A percentile compares a stretch with the other conserved stretches of the same genome.
phyloP scores from a whole-genome alignment of 1,140 invertebrate species.

The Limonius californicus region DNA sequence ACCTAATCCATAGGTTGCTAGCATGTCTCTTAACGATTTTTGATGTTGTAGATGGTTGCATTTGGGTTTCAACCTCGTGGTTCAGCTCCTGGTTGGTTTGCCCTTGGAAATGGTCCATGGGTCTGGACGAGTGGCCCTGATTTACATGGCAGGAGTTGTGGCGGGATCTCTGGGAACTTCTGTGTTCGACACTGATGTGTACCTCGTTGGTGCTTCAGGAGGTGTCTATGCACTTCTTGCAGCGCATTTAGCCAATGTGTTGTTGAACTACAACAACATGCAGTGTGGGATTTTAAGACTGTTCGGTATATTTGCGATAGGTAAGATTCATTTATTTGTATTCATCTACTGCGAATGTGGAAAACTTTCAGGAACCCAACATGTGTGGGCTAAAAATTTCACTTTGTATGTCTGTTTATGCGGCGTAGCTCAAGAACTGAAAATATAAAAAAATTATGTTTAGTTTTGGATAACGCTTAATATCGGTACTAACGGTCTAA shows the following conservation, averaged over 20 bases:
- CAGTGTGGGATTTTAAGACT: conserved; percentile 88
- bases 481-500: no score
- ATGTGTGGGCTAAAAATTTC: no score
- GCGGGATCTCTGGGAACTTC: conserved; percentile 92
- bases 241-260: conserved; percentile 90
- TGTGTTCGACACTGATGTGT: conserved; percentile 91
- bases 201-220: conserved; percentile 89
- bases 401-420: no score
- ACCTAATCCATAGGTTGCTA: no score
- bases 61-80: conserved; percentile 89
- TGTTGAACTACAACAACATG: conserved; percentile 96
- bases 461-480: no score
- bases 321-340: conserved; percentile 54
- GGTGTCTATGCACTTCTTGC: conserved; percentile 92
- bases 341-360: no score
- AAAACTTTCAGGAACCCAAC: no score
- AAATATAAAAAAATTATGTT: no score
- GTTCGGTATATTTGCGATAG: conserved; percentile 87
- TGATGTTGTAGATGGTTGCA: conserved; percentile 90
- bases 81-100: conserved; percentile 86
- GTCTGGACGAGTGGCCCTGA: conserved; percentile 78
- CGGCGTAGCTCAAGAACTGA: no score
- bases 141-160: conserved; percentile 91
- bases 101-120: conserved; percentile 98
- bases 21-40: no score